phyloP scores from a whole-genome alignment of 2,113 vertebrate genomes.

The Oxyura jamaicensis region DNA sequence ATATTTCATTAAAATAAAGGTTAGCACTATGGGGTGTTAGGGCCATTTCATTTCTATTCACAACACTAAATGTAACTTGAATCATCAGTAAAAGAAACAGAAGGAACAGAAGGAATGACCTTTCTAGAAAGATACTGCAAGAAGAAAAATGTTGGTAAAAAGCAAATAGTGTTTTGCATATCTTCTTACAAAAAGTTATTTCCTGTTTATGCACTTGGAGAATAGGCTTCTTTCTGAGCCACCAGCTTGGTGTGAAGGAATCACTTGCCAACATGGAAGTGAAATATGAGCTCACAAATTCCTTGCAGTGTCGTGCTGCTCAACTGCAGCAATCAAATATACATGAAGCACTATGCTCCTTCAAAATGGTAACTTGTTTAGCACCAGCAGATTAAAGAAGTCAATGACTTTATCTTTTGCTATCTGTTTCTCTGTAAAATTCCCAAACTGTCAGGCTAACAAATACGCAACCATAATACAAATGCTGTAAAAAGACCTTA shows the following conservation, averaged over 20 bases:
- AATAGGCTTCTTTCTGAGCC: background rate
- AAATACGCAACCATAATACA: background rate
- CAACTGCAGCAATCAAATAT: slow-evolving; percentile 51
- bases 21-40: slow-evolving; percentile 50
- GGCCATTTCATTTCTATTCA: slow-evolving; percentile 24
- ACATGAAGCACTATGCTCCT: slow-evolving; percentile 31
- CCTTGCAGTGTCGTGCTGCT: background rate
- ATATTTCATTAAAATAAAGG: slow-evolving; percentile 66
- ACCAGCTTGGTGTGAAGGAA: background rate
- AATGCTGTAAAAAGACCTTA: background rate
- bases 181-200: slow-evolving; percentile 45
- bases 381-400: slow-evolving; percentile 19
- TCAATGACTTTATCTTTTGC: background rate
- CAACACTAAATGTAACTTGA: slow-evolving; percentile 53
- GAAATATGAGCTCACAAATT: slow-evolving; percentile 50
- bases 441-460: background rate
- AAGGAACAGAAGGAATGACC: slow-evolving; percentile 49
- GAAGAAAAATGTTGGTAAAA: slow-evolving; percentile 64
- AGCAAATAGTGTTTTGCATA: slow-evolving; percentile 5
- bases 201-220: slow-evolving; percentile 16
- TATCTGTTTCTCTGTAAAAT: background rate
- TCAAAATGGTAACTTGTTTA: slow-evolving; percentile 25
- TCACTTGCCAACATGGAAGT: slow-evolving; percentile 6
- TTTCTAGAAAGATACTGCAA: slow-evolving; percentile 54
- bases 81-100: slow-evolving; percentile 45